Base-by-base conservation (phyloP, 2,797 vertebrate genomes). In the Rallus crepitans region DNA sequence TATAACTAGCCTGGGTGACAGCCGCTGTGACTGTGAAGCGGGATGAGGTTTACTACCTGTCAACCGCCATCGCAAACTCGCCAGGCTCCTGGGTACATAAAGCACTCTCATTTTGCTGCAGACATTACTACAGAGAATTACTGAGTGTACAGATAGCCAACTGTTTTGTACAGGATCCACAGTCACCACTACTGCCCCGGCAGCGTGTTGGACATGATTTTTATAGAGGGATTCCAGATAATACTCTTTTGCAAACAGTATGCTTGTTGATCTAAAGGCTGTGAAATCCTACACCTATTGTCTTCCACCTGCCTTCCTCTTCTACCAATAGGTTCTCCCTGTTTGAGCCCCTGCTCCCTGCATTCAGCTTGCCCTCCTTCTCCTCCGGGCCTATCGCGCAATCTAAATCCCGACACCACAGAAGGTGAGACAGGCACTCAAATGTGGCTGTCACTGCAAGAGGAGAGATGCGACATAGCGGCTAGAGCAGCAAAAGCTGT, bases 401-500 rank as follows among this genome's bases (percentile, higher is more conserved):
- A 19, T 40, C 70, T 78, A 81, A 93, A 86, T 52, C 69, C 80
- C 68, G 33, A 1, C 80, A 30, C 39, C 68, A 15, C n/a, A 12
- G 75, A 83, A 87, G 28, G 61, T 71, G 93, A 95, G 91, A 56
- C 31, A 65, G 65, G 25, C 68, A 47, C 83, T 92, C 79, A 82
- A 33, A 96, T 53, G 35, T 19, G 75, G 31, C 82, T 82, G 73
- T 76, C 80, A 28, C 45, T 82, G 78, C 56, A 50, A 63, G 40
- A 87, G 82, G 47, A 93, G 66, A 73, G 73, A 91, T 52, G 84
- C 2, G 2, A 56, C 45, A 70, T 0, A 50, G 89, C 31, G 81
- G 69, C 80, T 50, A 53, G 42, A 90, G 60, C 72, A 84, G 89
- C 91, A 92, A 27, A 48, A 94, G 86, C 69, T 66, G 59, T 0